These are phyloP conservation scores for Penaeus indicus DNA, from an alignment of 1,140 invertebrate genomes.

Conservation along the genomic window DNA sequence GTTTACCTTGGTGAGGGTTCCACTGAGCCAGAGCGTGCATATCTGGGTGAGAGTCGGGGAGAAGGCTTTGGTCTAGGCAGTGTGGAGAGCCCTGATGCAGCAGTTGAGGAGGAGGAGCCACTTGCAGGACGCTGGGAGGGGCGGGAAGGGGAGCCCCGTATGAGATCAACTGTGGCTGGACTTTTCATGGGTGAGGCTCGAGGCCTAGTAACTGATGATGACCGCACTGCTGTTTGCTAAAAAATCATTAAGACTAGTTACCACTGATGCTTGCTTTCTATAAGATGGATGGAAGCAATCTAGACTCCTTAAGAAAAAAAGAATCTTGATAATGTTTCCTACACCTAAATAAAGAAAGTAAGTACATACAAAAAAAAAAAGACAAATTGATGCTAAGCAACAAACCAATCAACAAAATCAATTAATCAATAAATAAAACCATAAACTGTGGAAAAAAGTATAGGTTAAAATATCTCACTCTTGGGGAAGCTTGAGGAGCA, in stretches of 20 bases:
- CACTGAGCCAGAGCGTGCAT: slow-evolving; percentile 52
- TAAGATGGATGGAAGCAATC: too few species aligned
- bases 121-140: background rate
- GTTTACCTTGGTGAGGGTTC: slow-evolving; percentile 38
- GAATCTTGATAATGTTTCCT: too few species aligned
- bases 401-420: too few species aligned
- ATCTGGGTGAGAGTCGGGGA: slow-evolving; percentile 54
- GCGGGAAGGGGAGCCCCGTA: slow-evolving; percentile 44
- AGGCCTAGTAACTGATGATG: slow-evolving; percentile 51
- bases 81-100: slow-evolving; percentile 1
- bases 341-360: too few species aligned
- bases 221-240: slow-evolving; percentile 1
- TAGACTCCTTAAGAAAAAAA: too few species aligned
- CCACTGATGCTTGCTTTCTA: too few species aligned
- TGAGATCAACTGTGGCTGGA: slow-evolving; percentile 30
- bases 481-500: slow-evolving; percentile 49
- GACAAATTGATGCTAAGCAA: too few species aligned
- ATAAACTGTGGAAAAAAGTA: background rate
- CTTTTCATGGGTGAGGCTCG: slow-evolving; percentile 58
- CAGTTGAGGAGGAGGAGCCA: background rate
- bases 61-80: slow-evolving; percentile 54
- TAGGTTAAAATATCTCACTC: slow-evolving; percentile 21
- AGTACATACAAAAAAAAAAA: too few species aligned
- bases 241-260: slow-evolving; percentile 7
- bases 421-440: too few species aligned